A percentile compares a stretch with the other conserved stretches of the same genome.
phyloP scores from a whole-genome alignment of 2,797 vertebrate species.

The Hemitrygon akajei region DNA sequence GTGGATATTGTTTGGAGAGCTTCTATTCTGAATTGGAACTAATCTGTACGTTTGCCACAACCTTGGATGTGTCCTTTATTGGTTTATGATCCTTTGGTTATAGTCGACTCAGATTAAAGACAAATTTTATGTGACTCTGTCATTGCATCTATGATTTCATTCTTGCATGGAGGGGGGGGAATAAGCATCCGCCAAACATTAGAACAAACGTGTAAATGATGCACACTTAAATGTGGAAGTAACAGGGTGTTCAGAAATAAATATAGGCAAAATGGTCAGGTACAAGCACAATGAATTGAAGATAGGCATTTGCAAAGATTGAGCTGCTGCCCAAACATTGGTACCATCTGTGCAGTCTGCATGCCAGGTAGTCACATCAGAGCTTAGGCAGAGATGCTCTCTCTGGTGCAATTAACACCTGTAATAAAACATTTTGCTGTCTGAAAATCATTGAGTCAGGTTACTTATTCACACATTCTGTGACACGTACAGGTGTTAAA shows the following conservation, averaged over 20 bases:
- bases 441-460: conserved; percentile 30
- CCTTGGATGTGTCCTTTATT: neutral
- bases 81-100: neutral
- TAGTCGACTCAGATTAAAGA: neutral
- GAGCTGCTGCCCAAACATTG: conserved; percentile 20
- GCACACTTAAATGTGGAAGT: neutral
- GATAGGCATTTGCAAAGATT: conserved; percentile 1
- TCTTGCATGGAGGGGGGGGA: neutral
- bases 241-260: neutral
- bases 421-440: conserved; percentile 27
- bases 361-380: neutral
- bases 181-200: neutral
- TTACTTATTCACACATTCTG: conserved; percentile 19
- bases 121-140: neutral
- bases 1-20: neutral
- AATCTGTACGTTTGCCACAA: neutral
- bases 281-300: neutral
- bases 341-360: conserved; percentile 26
- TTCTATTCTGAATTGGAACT: neutral
- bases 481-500: conserved; percentile 16
- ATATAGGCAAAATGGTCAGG: neutral
- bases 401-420: conserved; percentile 29
- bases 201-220: neutral
- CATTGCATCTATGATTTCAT: no score
- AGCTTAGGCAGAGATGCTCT: neutral